Evolutionary conservation across 1,140 invertebrate genomes (phyloP).

Genomic region (Drosophila subobscura): DNA sequence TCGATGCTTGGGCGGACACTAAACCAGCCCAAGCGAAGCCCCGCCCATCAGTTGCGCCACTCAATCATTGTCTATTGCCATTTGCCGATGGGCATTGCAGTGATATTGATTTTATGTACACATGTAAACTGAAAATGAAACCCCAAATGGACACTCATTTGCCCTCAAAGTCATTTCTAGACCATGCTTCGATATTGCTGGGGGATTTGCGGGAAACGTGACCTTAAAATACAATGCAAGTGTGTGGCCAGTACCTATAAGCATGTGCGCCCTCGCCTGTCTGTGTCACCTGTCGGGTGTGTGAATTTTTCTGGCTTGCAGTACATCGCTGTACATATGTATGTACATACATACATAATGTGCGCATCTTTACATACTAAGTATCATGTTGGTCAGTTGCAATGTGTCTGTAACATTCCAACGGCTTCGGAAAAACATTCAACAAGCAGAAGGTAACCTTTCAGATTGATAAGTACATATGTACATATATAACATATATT

Average conservation of each 20-base stretch:
- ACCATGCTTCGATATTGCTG: slow-evolving; percentile 39
- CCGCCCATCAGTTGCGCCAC: neutral
- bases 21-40: neutral
- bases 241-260: too few species aligned
- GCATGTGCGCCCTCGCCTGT: slow-evolving; percentile 3
- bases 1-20: slow-evolving; percentile 28
- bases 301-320: slow-evolving; percentile 15
- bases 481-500: too few species aligned
- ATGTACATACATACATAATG: slow-evolving; percentile 38
- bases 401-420: too few species aligned
- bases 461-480: too few species aligned
- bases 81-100: slow-evolving; percentile 43
- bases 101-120: slow-evolving; percentile 61
- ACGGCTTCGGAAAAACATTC: too few species aligned
- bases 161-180: slow-evolving; percentile 42
- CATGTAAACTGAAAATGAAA: slow-evolving; percentile 16
- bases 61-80: slow-evolving; percentile 52
- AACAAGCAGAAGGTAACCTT: too few species aligned
- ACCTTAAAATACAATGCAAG: slow-evolving; percentile 9
- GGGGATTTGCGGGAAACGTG: slow-evolving; percentile 45
- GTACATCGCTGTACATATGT: slow-evolving; percentile 19
- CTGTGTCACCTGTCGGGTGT: slow-evolving; percentile 14
- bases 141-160: slow-evolving; percentile 34
- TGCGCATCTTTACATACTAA: neutral
- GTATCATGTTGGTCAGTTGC: too few species aligned